Evolutionary conservation across 2,888 invertebrate species (phyloP).

Genomic region (Apodemia duryi): DNA sequence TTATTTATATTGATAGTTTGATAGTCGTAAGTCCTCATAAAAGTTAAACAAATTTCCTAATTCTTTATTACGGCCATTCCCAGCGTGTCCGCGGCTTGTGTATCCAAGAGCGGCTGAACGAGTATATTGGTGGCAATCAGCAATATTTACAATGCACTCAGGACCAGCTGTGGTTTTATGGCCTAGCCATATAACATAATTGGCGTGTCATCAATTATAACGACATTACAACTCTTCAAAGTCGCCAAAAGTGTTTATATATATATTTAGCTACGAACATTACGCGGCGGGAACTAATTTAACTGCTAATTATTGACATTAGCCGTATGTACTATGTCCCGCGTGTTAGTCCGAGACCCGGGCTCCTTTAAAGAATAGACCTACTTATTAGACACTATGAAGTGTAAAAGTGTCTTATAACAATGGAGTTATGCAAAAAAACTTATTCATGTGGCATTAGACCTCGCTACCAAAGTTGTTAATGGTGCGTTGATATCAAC

Average conservation of each 20-base stretch:
- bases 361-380: too few relatives aligned
- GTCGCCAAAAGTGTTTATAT: conserved; percentile 41
- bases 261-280: background rate
- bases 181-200: conserved; percentile 40
- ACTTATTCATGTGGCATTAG: too few relatives aligned
- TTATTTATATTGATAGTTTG: background rate
- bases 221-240: conserved; percentile 44
- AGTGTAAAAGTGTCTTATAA: too few relatives aligned
- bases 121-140: conserved; percentile 18
- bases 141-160: conserved; percentile 43
- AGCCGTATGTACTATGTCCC: too few relatives aligned
- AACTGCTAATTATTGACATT: background rate
- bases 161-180: conserved; percentile 44
- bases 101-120: conserved; percentile 6
- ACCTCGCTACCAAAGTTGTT: too few relatives aligned
- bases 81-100: conserved; percentile 1
- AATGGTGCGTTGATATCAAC: too few relatives aligned
- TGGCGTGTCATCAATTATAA: conserved; percentile 52
- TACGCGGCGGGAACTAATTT: background rate
- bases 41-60: conserved; percentile 12
- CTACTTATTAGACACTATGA: too few relatives aligned
- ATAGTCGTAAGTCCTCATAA: background rate
- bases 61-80: conserved; percentile 11
- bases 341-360: too few relatives aligned
- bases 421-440: too few relatives aligned